These are phyloP conservation scores for Ophion obscuratus DNA, from an alignment of 2,888 invertebrate genomes.

Conservation along the genomic window DNA sequence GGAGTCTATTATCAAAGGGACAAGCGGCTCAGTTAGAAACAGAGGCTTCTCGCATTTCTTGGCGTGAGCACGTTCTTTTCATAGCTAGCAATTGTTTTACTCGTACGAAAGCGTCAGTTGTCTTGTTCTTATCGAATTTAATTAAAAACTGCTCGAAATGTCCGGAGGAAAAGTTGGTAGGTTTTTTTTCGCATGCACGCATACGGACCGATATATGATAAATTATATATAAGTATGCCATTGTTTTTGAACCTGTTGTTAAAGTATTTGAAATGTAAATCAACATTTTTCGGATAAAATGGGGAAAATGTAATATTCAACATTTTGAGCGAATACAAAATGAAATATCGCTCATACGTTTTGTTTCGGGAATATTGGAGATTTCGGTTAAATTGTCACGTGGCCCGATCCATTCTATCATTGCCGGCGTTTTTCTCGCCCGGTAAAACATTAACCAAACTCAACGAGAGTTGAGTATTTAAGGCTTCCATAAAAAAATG, in stretches of 20 bases:
- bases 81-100: slow-evolving; percentile 6
- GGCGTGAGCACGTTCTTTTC: slow-evolving; percentile 40
- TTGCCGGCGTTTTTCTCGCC: neutral
- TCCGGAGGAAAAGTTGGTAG: slow-evolving; percentile 75
- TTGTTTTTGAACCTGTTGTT: neutral
- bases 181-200: slow-evolving; percentile 36
- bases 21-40: neutral
- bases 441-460: neutral
- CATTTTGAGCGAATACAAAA: neutral
- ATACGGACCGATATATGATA: neutral
- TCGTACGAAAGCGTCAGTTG: slow-evolving; percentile 28
- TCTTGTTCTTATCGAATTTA: neutral
- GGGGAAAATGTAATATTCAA: neutral
- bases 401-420: neutral
- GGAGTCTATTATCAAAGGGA: neutral
- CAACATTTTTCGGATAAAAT: neutral
- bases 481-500: too few relatives aligned
- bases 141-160: slow-evolving; percentile 67
- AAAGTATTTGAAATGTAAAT: too few relatives aligned
- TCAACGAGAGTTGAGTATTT: neutral
- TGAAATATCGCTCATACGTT: neutral
- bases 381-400: neutral
- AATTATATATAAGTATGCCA: neutral
- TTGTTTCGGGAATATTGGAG: neutral
- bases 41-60: slow-evolving; percentile 68